Evolutionary conservation across 2,888 invertebrate species (phyloP).

Genomic region (Acrobasis repandana): DNA sequence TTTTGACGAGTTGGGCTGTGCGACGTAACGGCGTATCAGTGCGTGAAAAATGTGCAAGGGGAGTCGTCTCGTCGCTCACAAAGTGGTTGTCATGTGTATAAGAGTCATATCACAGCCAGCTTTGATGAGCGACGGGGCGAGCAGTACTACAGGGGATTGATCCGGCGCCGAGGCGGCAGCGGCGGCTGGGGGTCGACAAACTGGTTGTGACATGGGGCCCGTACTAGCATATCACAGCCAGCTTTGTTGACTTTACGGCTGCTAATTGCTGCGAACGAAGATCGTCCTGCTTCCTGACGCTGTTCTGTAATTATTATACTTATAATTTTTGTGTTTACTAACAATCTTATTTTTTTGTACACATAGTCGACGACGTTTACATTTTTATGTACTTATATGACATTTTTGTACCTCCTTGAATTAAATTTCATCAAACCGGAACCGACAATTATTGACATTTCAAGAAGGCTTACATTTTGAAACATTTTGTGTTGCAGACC

Average conservation of each 20-base stretch:
- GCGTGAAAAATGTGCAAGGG: conserved; percentile 16
- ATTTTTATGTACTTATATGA: too few species aligned
- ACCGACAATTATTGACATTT: too few species aligned
- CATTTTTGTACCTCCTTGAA: too few species aligned
- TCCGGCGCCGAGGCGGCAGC: conserved; percentile 5
- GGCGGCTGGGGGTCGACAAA: conserved; percentile 84
- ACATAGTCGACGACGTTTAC: too few species aligned
- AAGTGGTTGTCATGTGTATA: conserved; percentile 94
- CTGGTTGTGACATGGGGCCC: conserved; percentile 91
- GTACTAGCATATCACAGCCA: conserved; percentile 96
- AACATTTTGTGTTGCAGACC: too few species aligned
- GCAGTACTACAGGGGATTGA: conserved; percentile 17
- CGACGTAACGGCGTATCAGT: conserved; percentile 55
- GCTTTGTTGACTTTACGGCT: conserved; percentile 79
- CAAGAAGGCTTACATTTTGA: too few species aligned
- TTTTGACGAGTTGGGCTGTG: conserved; percentile 94
- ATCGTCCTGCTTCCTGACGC: neutral
- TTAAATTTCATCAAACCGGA: too few species aligned
- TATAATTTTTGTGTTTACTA: neutral
- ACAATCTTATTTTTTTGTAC: too few species aligned
- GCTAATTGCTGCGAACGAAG: conserved; percentile 28
- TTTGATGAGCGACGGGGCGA: conserved; percentile 92
- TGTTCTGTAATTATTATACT: neutral
- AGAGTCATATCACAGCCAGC: conserved; percentile 97
- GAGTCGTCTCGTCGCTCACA: conserved; percentile 86